Evolutionary conservation across 2,797 vertebrate species (phyloP).

Genomic region (Pyrrhura leucotis): DNA sequence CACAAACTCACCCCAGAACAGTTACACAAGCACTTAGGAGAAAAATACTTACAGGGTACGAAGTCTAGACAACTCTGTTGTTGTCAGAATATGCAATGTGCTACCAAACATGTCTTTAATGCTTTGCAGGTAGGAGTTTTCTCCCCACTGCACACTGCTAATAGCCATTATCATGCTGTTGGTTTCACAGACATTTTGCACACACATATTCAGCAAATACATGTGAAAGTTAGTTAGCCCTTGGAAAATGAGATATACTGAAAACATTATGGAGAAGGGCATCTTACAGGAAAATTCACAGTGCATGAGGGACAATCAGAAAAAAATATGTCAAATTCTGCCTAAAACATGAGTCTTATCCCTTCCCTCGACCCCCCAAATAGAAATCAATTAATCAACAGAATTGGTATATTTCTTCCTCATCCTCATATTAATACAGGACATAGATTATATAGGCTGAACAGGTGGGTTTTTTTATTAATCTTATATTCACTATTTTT

Average conservation of each 20-base stretch:
- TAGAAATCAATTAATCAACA: background rate
- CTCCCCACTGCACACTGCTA: background rate
- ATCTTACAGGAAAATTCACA: background rate
- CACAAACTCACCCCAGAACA: background rate
- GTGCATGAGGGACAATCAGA: background rate
- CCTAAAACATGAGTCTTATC: background rate
- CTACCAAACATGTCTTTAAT: background rate
- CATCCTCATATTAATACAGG: background rate
- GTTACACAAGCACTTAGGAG: background rate
- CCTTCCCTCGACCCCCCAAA: accelerated
- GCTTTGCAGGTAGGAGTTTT: background rate
- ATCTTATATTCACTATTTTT: background rate
- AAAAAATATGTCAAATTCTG: background rate
- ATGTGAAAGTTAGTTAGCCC: background rate
- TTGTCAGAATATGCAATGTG: background rate
- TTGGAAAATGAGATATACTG: background rate
- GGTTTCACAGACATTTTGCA: background rate
- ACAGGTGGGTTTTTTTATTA: accelerated
- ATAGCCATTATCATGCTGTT: background rate
- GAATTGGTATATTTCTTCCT: background rate
- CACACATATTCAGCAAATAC: background rate
- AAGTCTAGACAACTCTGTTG: background rate
- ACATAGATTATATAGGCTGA: background rate
- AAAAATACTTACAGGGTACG: background rate
- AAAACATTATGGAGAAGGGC: background rate